Evolutionary conservation across 2,113 vertebrate species (phyloP).

Genomic region (Pollachius pollachius): DNA sequence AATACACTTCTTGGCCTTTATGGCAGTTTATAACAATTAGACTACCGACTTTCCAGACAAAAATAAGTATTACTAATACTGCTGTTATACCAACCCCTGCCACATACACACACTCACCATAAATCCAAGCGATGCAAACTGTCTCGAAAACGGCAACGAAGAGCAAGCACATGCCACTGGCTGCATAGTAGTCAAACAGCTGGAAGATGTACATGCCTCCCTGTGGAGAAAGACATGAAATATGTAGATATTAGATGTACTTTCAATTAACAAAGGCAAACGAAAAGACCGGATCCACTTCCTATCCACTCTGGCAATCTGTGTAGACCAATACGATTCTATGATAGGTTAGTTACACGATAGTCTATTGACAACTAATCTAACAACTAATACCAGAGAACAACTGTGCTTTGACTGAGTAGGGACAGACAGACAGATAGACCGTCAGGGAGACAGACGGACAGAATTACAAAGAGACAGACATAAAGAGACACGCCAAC

Average conservation of each 20-base stretch:
- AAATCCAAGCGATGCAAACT: slow-evolving; percentile 90
- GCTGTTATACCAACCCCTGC: neutral
- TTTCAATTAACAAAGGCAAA: neutral
- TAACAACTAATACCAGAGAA: no score
- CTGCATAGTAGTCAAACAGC: slow-evolving; percentile 96
- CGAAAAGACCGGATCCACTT: neutral
- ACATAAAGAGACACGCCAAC: no score
- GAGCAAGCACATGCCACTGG: slow-evolving; percentile 95
- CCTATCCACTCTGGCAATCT: no score
- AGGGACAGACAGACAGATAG: no score
- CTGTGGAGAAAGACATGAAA: slow-evolving; percentile 56
- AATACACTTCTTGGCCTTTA: neutral
- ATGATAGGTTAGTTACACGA: no score
- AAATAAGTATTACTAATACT: slow-evolving; percentile 11
- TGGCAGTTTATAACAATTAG: neutral
- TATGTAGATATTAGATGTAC: no score
- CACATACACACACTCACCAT: slow-evolving; percentile 78
- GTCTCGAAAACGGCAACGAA: slow-evolving; percentile 95
- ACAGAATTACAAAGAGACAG: no score
- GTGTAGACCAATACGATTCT: no score
- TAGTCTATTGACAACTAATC: no score
- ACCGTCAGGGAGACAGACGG: neutral
- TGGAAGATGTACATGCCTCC: slow-evolving; percentile 98
- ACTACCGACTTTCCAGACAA: neutral
- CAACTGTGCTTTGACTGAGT: no score